Evolutionary conservation across 2,888 invertebrate genomes (phyloP).

Genomic region (Pachliopta kotzebuea): DNA sequence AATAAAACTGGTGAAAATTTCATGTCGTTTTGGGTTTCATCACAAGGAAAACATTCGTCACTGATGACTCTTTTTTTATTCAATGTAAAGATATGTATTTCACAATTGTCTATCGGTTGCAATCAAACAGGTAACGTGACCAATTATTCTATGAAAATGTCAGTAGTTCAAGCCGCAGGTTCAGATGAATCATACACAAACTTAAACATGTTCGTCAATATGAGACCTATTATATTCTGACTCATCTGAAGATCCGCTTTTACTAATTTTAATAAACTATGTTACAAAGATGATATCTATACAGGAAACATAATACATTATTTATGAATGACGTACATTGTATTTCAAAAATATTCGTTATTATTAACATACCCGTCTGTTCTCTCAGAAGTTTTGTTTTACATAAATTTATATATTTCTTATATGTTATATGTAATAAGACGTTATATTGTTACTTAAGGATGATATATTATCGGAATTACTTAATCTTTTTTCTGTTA

Average conservation of each 20-base stretch:
- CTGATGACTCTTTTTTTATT: neutral
- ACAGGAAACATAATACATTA: constrained; percentile 28
- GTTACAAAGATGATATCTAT: constrained; percentile 27
- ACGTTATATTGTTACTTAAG: neutral
- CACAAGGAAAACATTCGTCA: neutral
- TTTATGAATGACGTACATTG: constrained; percentile 24
- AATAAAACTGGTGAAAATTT: neutral
- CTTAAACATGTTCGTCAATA: constrained; percentile 28
- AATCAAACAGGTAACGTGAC: constrained; percentile 7
- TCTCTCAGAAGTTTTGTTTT: too few species aligned
- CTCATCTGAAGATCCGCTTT: constrained; percentile 31
- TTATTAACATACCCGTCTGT: too few species aligned
- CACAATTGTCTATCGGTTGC: neutral
- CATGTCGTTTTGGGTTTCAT: neutral
- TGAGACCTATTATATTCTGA: constrained; percentile 19
- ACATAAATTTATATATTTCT: neutral
- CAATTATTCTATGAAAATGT: constrained; percentile 28
- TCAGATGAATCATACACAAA: constrained; percentile 26
- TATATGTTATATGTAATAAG: neutral
- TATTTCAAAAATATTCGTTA: neutral
- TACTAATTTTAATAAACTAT: constrained; percentile 29
- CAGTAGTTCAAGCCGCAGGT: constrained; percentile 19
- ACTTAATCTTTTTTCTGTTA: constrained; percentile 12
- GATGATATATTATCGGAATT: constrained; percentile 3
- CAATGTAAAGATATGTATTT: constrained; percentile 8